Base-by-base conservation (phyloP, 2,888 invertebrate genomes). In the Apodemia hepburni region DNA sequence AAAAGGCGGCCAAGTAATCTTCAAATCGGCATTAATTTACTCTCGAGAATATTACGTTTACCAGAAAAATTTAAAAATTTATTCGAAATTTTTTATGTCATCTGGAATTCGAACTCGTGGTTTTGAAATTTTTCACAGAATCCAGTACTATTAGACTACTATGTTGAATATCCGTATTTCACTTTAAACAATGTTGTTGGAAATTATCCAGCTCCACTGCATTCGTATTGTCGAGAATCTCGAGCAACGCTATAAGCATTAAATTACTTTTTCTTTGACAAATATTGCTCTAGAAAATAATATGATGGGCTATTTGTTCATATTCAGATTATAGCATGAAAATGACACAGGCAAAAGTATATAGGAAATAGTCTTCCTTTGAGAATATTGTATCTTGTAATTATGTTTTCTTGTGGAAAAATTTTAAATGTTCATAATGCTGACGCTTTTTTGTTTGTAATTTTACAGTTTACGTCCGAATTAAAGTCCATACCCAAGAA, bases 161-260 rank as follows among this genome's bases (percentile, higher is more conserved):
- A 11, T 15, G 15, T 6, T 6, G 0, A 17, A n/a, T 15, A 47
- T 47, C 17, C 8, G 4, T 15, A 47, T 17, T 47, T 7, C 2
- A 15, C n/a, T 47, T 4, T 17, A 2, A n/a, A 47, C 7, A 15
- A 47, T 38, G 15, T 57, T 4, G 2, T 54, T 54, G 1, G 27
- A 15, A 27, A 29, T 54, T 5, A 54, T 29, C 29, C 11, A 29
- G 6, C n/a, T 57, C 15, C n/a, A 22, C 27, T 15, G n/a, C 27
- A 57, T 29, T 57, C 29, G 54, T 29, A 57, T 57, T 54, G 54
- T 22, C 27, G 8, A 29, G 15, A 57, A 57, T 29, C 54, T n/a
- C 54, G 15, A 57, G 54, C 22, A 57, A 29, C 54, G 27, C 15
- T 57, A 57, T 57, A 29, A 57, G 15, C 54, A 29, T 57, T 29